Evolutionary conservation across 2,888 invertebrate genomes (phyloP).

Genomic region (Laspeyria flexula): DNA sequence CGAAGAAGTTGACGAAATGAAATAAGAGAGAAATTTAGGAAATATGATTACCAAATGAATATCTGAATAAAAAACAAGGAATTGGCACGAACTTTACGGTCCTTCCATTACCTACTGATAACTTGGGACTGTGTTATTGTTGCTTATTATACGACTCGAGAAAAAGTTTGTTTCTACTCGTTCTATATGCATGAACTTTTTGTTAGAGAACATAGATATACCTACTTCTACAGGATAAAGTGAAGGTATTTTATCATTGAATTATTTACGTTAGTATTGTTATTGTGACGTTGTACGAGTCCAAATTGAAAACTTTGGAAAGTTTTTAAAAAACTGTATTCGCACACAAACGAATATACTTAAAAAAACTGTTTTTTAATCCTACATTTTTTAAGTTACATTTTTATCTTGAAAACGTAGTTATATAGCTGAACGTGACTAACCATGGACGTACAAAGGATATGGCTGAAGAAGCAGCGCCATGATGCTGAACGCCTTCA

Average conservation of each 20-base stretch:
- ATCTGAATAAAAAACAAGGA: not conserved
- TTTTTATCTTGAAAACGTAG: no score
- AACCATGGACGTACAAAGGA: no score
- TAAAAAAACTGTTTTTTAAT: no score
- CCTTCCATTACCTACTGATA: constrained; percentile 4
- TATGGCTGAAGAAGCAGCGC: no score
- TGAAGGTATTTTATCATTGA: not conserved
- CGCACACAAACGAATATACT: no score
- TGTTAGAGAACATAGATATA: constrained; percentile 3
- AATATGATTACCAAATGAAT: not conserved
- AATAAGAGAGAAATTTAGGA: not conserved
- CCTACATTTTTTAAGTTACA: no score
- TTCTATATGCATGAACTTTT: constrained; percentile 22
- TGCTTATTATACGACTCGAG: constrained; percentile 5
- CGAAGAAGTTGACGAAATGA: not conserved
- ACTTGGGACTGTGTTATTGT: constrained; percentile 7
- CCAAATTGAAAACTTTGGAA: no score
- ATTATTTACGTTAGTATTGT: no score
- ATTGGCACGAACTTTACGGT: constrained; percentile 3
- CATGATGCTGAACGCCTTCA: no score
- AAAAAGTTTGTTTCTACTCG: constrained; percentile 8
- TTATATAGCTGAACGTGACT: no score
- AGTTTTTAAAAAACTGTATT: no score
- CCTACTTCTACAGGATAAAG: constrained; percentile 13
- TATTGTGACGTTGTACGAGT: no score